Percentiles rank a stretch among this genome's conserved stretches.
Evolutionary conservation across 2,797 vertebrate genomes (phyloP).

Genomic region (Enteromius radiatus): DNA sequence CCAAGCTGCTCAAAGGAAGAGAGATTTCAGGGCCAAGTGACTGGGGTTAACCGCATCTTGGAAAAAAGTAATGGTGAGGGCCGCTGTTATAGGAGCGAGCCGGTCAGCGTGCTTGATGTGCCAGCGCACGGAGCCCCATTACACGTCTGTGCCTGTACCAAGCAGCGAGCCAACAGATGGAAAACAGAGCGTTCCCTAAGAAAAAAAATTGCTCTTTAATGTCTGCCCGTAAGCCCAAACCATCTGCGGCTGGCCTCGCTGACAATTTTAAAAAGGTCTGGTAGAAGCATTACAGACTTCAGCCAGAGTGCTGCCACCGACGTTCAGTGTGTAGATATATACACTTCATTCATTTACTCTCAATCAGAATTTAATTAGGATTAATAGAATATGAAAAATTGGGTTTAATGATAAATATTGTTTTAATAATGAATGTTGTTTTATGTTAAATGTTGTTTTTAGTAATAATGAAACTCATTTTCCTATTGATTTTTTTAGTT

Average conservation of each 20-base stretch:
- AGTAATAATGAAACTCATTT: neutral
- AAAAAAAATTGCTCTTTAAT: conserved; percentile 46
- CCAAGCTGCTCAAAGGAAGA: conserved; percentile 45
- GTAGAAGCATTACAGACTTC: conserved; percentile 47
- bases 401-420: neutral
- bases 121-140: conserved; percentile 45
- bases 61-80: conserved; percentile 51
- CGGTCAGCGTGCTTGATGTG: conserved; percentile 38
- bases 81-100: conserved; percentile 28
- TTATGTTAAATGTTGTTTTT: neutral
- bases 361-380: neutral
- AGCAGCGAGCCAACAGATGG: conserved; percentile 43
- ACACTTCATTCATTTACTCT: neutral
- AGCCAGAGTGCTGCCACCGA: conserved; percentile 23
- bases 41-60: conserved; percentile 43
- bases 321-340: neutral
- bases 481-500: neutral
- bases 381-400: neutral
- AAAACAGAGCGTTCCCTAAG: conserved; percentile 50
- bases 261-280: conserved; percentile 50
- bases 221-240: conserved; percentile 58
- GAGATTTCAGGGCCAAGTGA: conserved; percentile 18
- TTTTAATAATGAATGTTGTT: neutral
- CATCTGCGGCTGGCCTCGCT: conserved; percentile 52
- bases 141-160: conserved; percentile 47